Conservation (phyloP, 2,797 vertebrate genomes). For the Craterocephalus amniculus region DNA sequence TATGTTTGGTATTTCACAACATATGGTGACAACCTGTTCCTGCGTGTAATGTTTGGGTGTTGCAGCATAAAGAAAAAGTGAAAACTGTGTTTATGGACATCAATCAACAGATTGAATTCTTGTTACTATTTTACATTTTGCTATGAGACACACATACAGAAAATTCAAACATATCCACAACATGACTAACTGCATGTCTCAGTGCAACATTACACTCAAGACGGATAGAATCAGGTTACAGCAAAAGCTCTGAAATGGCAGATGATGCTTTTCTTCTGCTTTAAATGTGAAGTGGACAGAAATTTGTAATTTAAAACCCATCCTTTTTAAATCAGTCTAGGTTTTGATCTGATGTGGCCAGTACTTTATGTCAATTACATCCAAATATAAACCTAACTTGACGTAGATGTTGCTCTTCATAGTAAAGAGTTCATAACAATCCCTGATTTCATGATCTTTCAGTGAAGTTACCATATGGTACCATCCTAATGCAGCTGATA, state of each 20-base stretch:
- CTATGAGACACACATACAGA: not conserved
- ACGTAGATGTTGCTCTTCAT: not conserved
- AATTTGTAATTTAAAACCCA: not conserved
- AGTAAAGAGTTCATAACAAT: not conserved
- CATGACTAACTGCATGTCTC: not conserved
- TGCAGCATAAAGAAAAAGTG: not conserved
- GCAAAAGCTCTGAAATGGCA: not conserved
- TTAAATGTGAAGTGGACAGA: not conserved
- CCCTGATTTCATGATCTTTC: not conserved
- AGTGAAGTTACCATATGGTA: not conserved
- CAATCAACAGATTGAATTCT: not conserved
- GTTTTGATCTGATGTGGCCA: not conserved
- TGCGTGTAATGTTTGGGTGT: not conserved
- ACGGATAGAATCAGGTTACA: not conserved
- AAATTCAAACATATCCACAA: not conserved
- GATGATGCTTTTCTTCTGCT: not conserved
- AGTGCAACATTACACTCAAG: not conserved
- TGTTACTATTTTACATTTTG: not conserved
- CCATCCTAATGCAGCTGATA: not conserved
- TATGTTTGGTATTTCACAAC: not conserved
- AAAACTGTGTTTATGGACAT: not conserved
- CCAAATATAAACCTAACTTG: not conserved
- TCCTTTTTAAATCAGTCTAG: not conserved
- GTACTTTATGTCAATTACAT: not conserved
- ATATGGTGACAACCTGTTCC: not conserved